Base-by-base conservation (phyloP, 2,797 vertebrate genomes). In the Microchirus variegatus region DNA sequence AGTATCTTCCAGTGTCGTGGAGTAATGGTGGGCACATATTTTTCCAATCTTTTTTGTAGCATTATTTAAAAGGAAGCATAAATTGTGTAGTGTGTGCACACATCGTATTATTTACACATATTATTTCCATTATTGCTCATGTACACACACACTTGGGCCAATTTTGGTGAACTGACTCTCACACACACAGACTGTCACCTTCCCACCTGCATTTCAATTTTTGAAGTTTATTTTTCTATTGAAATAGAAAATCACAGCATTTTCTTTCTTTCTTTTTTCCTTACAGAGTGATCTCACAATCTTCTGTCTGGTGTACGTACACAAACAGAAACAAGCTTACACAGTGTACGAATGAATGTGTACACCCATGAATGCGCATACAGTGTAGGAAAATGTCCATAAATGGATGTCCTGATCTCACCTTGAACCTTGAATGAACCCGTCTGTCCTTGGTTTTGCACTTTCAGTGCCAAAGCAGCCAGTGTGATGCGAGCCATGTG, bases 141-240 rank as follows among this genome's bases (percentile, higher is more conserved):
- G 42, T 38, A 49, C 18, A 56, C 46, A 48, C 18, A 70, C 48
- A 60, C 22, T 22, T 5, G 22, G 22, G 2, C 22, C 22, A 22
- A 2, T 22, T 22, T 22, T 22, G 22, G 5, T 31, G 7, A 31
- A 31, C 31, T 31, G 31, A 31, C 31, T 31, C 5, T 31, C 7
- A 31, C 31, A 31, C 22, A 22, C 22, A 22, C 3, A 22, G 22
- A 22, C 22, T 22, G 22, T 22, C 22, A 22, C 22, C 22, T 22
- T 22, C 22, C 41, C 58, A 26, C 57, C 67, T 69, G 77, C 65
- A 66, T 60, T 75, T 15, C 44, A 31, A 35, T 43, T 31, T 31
- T 31, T 31, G 1, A 4, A 31, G 22, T 22, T 3, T 31, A 31
- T 31, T 31, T 31, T 31, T 31, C 31, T 31, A 31, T 6, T 31